Base-by-base conservation (phyloP, 2,888 invertebrate species). In the Nymphalis polychloros region DNA sequence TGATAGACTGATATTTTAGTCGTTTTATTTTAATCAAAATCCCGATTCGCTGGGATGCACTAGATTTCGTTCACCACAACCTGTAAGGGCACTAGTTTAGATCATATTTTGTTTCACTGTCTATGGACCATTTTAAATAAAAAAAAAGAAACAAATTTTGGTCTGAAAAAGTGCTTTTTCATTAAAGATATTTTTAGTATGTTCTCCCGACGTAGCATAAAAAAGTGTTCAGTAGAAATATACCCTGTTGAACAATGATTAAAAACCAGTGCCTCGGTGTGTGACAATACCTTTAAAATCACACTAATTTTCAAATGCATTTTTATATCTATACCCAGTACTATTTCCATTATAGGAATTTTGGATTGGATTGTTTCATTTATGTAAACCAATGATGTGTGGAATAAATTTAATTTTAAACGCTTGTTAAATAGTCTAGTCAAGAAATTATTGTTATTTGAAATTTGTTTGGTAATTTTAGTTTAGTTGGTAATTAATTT, bases 21-120 rank as follows among this genome's bases (percentile, higher is more conserved):
- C 83, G 79, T 77, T 67, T 62, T 47, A 69, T 73, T 69, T 67
- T 27, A n/a, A 31, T 6, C 65, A 73, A 78, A 17, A 85, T 88
- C 89, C 88, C 84, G 79, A 75, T 78, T 77, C 79, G 81, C 91
- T 92, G 91, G 91, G 91, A 90, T 92, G 91, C 91, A 92, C 91
- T 92, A 87, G 86, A 83, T 85, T 85, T 82, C 79, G 76, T 84
- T 81, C 79, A 68, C 77, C 70, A 73, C 73, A 73, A 72, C 67
- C 65, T 89, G 87, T 88, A 82, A 86, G 81, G 84, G 90, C 90
- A 89, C 89, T 89, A 87, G 76, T 87, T 90, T 86, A 81, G 87
- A 89, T 84, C 81, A 75, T 17, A 52, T 48, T 8, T 35, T 73
- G 71, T 69, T 68, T 60, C 70, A 63, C 67, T 48, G 62, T 60